Evolutionary conservation across 2,888 invertebrate species (phyloP).

Genomic region (Trachelus iudaicus): DNA sequence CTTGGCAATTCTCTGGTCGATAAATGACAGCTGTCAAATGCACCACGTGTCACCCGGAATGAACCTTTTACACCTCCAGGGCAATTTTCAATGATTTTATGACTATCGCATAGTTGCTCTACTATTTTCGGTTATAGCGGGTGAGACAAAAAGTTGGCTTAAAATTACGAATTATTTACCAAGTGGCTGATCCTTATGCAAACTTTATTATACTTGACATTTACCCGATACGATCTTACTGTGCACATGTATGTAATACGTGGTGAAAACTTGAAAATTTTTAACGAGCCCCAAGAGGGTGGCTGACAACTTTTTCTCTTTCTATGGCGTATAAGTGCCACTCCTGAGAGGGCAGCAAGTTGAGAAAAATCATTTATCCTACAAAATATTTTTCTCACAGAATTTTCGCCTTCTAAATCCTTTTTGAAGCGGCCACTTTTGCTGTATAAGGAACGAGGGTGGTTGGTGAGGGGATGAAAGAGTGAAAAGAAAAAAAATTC

Average conservation of each 20-base stretch:
- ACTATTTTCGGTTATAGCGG: background rate
- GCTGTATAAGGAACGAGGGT: background rate
- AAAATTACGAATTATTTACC: background rate
- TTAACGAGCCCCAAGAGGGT: background rate
- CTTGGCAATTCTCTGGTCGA: background rate
- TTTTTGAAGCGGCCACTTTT: background rate
- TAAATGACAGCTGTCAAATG: background rate
- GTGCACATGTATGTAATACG: background rate
- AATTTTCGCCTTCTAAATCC: background rate
- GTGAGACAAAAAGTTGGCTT: background rate
- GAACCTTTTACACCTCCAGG: background rate
- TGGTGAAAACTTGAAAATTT: background rate
- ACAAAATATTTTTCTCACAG: background rate
- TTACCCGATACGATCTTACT: background rate
- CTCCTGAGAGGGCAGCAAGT: background rate
- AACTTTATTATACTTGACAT: background rate
- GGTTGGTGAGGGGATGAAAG: background rate
- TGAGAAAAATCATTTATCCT: background rate
- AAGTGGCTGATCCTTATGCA: background rate
- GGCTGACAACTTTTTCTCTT: background rate
- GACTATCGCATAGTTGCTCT: background rate
- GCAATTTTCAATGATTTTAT: background rate
- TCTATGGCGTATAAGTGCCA: background rate
- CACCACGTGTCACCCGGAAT: background rate
- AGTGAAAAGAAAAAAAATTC: accelerated